A percentile compares a stretch with the other conserved stretches of the same genome.
Conservation (phyloP, 2,888 invertebrate species). For the Zhuqinia jingwanae region DNA sequence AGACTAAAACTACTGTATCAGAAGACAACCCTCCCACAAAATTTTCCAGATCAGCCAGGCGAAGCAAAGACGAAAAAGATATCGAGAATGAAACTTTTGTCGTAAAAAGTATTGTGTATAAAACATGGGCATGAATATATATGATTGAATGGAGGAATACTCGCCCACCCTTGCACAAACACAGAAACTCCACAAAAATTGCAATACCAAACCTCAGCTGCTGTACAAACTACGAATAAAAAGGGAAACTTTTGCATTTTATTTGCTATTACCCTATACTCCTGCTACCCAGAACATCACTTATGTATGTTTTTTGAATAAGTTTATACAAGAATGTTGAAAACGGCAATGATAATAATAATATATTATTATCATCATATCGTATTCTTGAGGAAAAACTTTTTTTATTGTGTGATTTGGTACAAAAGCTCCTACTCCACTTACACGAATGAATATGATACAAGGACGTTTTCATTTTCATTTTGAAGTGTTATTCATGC, state of each 20-base stretch:
- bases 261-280: no score
- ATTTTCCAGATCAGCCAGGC: conserved; percentile 13
- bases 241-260: no score
- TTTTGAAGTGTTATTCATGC: conserved; percentile 14
- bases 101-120: neutral
- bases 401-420: neutral
- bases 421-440: no score
- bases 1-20: no score
- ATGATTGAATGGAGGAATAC: conserved; percentile 20
- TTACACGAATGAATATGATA: neutral
- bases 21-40: neutral
- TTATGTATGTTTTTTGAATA: neutral
- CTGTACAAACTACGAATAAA: no score
- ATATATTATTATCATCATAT: neutral
- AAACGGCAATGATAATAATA: conserved; percentile 26
- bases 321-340: neutral
- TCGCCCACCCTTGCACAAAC: no score
- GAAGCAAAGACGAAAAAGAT: neutral
- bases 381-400: neutral
- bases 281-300: conserved; percentile 7
- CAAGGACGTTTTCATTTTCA: conserved; percentile 46
- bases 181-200: no score
- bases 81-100: conserved; percentile 6
- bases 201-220: no score
- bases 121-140: conserved; percentile 47